Evolutionary conservation across 1,140 invertebrate genomes (phyloP).

Genomic region (Conopomorpha cramerella): DNA sequence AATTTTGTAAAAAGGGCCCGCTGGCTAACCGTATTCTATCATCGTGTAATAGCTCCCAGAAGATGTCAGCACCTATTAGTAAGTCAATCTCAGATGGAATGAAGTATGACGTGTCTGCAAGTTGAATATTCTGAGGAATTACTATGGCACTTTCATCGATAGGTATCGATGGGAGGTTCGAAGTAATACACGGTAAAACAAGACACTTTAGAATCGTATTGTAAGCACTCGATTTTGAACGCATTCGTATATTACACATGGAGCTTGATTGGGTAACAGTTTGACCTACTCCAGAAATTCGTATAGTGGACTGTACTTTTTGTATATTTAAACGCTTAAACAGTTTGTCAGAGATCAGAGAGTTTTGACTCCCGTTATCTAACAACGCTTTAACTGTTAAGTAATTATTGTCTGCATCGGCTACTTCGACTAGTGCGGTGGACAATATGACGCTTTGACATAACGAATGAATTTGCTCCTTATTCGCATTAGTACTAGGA

Average conservation of each 20-base stretch:
- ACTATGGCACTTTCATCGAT: not conserved
- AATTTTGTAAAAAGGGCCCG: slow-evolving; percentile 1
- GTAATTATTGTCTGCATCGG: slow-evolving; percentile 1
- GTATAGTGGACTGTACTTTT: slow-evolving; percentile 5
- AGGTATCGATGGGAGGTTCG: slow-evolving; percentile 1
- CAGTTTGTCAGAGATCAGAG: slow-evolving; percentile 2
- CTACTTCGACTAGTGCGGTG: slow-evolving; percentile 2
- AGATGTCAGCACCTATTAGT: slow-evolving; percentile 3
- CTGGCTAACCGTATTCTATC: not conserved
- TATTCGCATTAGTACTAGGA: slow-evolving; percentile 1
- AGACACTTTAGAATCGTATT: slow-evolving; percentile 1
- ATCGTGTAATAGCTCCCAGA: slow-evolving; percentile 3
- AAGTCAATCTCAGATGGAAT: slow-evolving; percentile 4
- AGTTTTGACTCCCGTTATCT: slow-evolving; percentile 4
- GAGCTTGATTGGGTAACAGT: not conserved
- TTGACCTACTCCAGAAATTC: slow-evolving; percentile 2
- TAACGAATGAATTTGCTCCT: slow-evolving; percentile 1
- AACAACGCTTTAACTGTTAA: not conserved
- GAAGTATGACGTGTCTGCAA: slow-evolving; percentile 1
- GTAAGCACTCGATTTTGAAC: slow-evolving; percentile 2
- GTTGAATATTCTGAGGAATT: slow-evolving; percentile 2
- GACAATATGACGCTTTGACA: too few relatives aligned
- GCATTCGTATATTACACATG: slow-evolving; percentile 1
- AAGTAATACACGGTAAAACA: slow-evolving; percentile 2
- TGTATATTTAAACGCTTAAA: slow-evolving; percentile 4